Evolutionary conservation across 2,797 vertebrate genomes (phyloP).

Genomic region (Echiichthys vipera): DNA sequence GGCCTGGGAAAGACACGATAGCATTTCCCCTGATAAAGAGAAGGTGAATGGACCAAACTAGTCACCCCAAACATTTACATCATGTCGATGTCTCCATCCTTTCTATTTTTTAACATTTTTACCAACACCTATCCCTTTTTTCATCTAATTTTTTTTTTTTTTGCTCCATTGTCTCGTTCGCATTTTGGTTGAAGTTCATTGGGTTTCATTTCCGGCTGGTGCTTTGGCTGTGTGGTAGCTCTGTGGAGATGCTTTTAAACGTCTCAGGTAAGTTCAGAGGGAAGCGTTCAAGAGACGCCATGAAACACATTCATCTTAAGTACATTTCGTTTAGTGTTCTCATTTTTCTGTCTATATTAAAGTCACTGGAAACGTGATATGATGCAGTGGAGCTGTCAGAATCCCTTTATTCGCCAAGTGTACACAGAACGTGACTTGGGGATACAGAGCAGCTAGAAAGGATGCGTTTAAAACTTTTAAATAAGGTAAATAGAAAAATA

Average conservation of each 20-base stretch:
- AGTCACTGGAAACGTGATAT: not conserved
- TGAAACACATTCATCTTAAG: not conserved
- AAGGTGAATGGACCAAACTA: constrained; percentile 80
- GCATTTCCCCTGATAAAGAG: constrained; percentile 69
- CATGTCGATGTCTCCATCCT: constrained; percentile 49
- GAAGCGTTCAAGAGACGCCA: not conserved
- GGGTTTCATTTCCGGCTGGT: not conserved
- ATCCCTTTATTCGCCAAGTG: too few species aligned
- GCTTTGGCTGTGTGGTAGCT: constrained; percentile 19
- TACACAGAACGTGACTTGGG: too few species aligned
- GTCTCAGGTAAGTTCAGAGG: constrained; percentile 19
- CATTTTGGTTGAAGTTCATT: constrained; percentile 25
- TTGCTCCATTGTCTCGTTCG: constrained; percentile 36
- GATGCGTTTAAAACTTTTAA: too few species aligned
- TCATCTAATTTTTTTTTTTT: constrained; percentile 29
- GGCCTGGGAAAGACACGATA: constrained; percentile 81
- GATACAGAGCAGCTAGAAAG: too few species aligned
- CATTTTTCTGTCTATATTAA: not conserved
- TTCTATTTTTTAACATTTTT: constrained; percentile 21
- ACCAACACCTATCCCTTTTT: constrained; percentile 37
- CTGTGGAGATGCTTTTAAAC: not conserved
- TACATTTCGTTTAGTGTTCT: not conserved
- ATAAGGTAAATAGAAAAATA: too few species aligned
- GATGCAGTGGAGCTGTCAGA: too few species aligned
- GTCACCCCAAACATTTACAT: constrained; percentile 34